phyloP scores from a whole-genome alignment of 1,140 invertebrate species.

The Drosophila kurseongensis region DNA sequence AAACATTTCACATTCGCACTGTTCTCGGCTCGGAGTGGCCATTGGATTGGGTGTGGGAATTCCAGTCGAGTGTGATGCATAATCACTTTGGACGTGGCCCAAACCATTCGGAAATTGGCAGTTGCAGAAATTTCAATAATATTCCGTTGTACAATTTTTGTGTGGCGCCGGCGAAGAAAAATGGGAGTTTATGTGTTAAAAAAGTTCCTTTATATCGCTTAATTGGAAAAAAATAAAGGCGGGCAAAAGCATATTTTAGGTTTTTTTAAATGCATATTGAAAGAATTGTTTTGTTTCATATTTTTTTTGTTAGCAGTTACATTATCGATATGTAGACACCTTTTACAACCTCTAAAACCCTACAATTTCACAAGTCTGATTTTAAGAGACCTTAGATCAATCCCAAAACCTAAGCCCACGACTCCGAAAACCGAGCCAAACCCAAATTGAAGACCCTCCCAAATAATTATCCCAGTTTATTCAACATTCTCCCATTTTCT shows the following conservation, averaged over 20 bases:
- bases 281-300: no score
- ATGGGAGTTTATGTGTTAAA: no score
- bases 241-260: no score
- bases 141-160: background rate
- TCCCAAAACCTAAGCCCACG: no score
- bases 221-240: no score
- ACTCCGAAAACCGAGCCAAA: background rate
- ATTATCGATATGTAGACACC: background rate
- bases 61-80: conserved; percentile 34
- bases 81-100: conserved; percentile 48
- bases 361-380: background rate
- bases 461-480: conserved; percentile 36
- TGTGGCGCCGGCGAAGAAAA: conserved; percentile 22
- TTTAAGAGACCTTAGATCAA: background rate
- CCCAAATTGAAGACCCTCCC: conserved; percentile 1
- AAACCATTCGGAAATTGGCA: conserved; percentile 54
- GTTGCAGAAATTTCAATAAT: background rate
- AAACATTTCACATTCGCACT: conserved; percentile 57
- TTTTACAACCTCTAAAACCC: background rate
- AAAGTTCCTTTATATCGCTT: no score
- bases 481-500: conserved; percentile 9
- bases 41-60: conserved; percentile 35
- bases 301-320: background rate
- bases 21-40: conserved; percentile 21
- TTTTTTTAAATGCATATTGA: no score